phyloP scores from a whole-genome alignment of 2,113 vertebrate genomes.

The Morphnarchus princeps region DNA sequence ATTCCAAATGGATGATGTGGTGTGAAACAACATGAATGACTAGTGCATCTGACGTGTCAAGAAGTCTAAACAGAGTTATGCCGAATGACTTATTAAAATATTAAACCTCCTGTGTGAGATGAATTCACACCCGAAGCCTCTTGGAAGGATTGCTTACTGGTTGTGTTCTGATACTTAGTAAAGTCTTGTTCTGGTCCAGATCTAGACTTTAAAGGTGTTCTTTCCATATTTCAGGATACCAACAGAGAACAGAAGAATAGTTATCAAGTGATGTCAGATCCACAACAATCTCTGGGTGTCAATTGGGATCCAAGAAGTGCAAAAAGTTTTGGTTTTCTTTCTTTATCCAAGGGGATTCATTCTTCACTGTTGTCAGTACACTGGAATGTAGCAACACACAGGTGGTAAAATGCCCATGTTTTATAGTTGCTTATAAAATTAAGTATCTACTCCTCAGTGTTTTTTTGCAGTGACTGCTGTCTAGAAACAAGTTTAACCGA shows the following conservation, averaged over 20 bases:
- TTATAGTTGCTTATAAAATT: background rate
- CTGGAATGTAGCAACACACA: background rate
- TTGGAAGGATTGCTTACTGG: background rate
- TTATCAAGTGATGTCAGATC: background rate
- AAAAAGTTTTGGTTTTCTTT: background rate
- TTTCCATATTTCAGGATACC: background rate
- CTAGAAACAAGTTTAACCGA: background rate
- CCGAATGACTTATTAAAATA: background rate
- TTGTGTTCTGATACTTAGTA: background rate
- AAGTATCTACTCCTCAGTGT: background rate
- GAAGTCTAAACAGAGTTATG: background rate
- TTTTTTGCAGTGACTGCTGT: background rate
- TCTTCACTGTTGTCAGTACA: background rate
- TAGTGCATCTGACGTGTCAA: background rate
- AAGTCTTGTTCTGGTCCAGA: background rate
- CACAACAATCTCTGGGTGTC: background rate
- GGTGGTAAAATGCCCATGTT: background rate
- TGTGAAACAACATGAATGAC: background rate
- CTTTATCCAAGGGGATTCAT: background rate
- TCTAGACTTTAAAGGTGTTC: background rate
- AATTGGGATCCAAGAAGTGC: background rate
- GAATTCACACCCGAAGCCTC: background rate
- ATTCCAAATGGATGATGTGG: background rate
- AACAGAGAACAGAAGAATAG: background rate
- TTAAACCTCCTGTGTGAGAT: background rate